Evolutionary conservation across 2,888 invertebrate genomes (phyloP).

Genomic region (Aradus depressus): DNA sequence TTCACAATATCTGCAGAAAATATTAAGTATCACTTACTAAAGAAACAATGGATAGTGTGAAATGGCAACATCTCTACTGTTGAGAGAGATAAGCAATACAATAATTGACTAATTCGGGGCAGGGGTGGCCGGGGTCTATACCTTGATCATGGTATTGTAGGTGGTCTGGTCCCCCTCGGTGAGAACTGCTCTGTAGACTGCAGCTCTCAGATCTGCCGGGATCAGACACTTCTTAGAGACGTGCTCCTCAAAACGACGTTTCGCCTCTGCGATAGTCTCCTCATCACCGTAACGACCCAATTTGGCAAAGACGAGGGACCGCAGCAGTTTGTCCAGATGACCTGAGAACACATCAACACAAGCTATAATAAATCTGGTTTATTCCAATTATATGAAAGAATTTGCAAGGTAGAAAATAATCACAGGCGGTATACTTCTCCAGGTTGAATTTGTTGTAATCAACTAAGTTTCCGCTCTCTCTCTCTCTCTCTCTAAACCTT

Average conservation of each 20-base stretch:
- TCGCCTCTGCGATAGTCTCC: conserved; percentile 66
- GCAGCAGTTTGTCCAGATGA: conserved; percentile 72
- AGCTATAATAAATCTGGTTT: neutral
- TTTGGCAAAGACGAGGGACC: conserved; percentile 71
- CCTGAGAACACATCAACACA: conserved; percentile 34
- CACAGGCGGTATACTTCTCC: too few relatives aligned
- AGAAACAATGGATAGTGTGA: too few relatives aligned
- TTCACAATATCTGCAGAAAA: too few relatives aligned
- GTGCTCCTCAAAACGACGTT: conserved; percentile 52
- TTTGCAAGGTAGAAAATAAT: neutral
- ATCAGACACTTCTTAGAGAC: conserved; percentile 47
- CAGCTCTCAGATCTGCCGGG: conserved; percentile 75
- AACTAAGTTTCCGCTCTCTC: too few relatives aligned
- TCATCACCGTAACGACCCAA: conserved; percentile 72
- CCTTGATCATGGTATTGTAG: conserved; percentile 64
- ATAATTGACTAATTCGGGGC: too few relatives aligned
- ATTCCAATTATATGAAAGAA: neutral
- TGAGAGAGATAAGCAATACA: too few relatives aligned
- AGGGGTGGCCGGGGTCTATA: too few relatives aligned
- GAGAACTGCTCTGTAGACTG: conserved; percentile 77
- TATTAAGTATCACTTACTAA: too few relatives aligned
- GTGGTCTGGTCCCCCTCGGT: conserved; percentile 56
- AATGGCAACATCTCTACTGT: too few relatives aligned
- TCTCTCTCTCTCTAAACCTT: too few relatives aligned
- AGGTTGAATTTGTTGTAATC: too few relatives aligned